These are phyloP conservation scores for Pseudococcus viburni DNA, from an alignment of 2,888 invertebrate species.

Conservation along the genomic window DNA sequence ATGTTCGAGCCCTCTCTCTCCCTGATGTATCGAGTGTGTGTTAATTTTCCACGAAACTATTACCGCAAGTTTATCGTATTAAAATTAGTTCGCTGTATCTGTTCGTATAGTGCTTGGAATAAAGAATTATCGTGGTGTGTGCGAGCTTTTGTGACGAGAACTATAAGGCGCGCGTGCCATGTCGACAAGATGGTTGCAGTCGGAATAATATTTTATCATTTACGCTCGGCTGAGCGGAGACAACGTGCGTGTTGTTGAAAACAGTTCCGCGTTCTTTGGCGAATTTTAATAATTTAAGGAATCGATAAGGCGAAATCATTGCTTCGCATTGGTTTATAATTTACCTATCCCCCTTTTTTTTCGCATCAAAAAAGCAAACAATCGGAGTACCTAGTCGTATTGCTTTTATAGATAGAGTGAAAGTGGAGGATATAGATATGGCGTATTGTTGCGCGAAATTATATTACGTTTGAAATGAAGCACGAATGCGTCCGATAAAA, in stretches of 20 bases:
- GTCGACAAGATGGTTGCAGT: constrained; percentile 27
- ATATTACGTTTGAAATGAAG: constrained; percentile 43
- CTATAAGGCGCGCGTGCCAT: background rate
- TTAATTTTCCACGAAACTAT: constrained; percentile 38
- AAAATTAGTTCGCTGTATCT: constrained; percentile 2
- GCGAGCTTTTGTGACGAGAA: background rate
- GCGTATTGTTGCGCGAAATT: constrained; percentile 30
- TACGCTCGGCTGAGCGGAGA: constrained; percentile 52
- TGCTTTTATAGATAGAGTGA: background rate
- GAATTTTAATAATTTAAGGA: constrained; percentile 47
- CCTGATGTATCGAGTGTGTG: background rate
- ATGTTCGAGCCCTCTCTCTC: background rate
- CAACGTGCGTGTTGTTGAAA: constrained; percentile 31
- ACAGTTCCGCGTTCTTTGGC: constrained; percentile 39
- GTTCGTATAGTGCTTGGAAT: background rate
- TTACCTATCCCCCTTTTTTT: constrained; percentile 5
- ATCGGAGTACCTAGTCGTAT: background rate
- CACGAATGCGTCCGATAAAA: constrained; percentile 44
- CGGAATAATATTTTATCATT: constrained; percentile 50
- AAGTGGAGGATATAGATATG: background rate
- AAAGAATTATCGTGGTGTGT: background rate
- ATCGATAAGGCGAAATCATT: constrained; percentile 15
- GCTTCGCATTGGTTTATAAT: constrained; percentile 11
- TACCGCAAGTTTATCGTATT: constrained; percentile 47
- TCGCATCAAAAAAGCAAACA: background rate